A percentile compares a stretch with the other conserved stretches of the same genome.
phyloP scores from a whole-genome alignment of 2,113 vertebrate species.

The Gadus chalcogrammus region DNA sequence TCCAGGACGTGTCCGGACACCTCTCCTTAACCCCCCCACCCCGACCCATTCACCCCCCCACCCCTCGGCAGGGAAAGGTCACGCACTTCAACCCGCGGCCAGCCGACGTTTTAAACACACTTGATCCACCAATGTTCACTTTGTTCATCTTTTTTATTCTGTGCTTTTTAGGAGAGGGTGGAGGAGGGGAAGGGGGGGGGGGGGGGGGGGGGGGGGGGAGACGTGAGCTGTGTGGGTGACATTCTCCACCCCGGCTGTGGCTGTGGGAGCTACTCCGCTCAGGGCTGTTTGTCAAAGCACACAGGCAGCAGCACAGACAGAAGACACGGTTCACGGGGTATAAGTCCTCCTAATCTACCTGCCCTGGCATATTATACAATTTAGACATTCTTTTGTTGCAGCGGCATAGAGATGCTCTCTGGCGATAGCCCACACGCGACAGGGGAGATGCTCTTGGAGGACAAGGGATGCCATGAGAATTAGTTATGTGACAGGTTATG shows the following conservation, averaged over 20 bases:
- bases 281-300: conserved; percentile 20
- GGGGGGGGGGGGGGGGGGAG: too few relatives aligned
- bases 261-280: background rate
- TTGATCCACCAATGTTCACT: conserved; percentile 61
- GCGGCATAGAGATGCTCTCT: conserved; percentile 28
- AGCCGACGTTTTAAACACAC: conserved; percentile 42
- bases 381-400: conserved; percentile 58
- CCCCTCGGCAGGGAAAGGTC: conserved; percentile 31
- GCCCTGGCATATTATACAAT: conserved; percentile 40
- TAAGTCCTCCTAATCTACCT: conserved; percentile 60
- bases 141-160: conserved; percentile 3
- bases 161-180: background rate
- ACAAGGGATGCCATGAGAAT: background rate
- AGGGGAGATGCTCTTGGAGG: background rate
- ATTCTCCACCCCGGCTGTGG: conserved; percentile 23
- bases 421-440: conserved; percentile 16
- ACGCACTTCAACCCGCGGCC: conserved; percentile 48
- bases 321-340: conserved; percentile 40
- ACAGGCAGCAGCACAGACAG: conserved; percentile 31
- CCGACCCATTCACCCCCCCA: too few relatives aligned
- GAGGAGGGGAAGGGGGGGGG: background rate
- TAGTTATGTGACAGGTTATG: too few relatives aligned
- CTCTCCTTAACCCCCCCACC: conserved; percentile 5
- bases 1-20: conserved; percentile 38
- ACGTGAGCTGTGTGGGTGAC: conserved; percentile 41